Base-by-base conservation (phyloP, 2,888 invertebrate species). In the Fragum fragum region DNA sequence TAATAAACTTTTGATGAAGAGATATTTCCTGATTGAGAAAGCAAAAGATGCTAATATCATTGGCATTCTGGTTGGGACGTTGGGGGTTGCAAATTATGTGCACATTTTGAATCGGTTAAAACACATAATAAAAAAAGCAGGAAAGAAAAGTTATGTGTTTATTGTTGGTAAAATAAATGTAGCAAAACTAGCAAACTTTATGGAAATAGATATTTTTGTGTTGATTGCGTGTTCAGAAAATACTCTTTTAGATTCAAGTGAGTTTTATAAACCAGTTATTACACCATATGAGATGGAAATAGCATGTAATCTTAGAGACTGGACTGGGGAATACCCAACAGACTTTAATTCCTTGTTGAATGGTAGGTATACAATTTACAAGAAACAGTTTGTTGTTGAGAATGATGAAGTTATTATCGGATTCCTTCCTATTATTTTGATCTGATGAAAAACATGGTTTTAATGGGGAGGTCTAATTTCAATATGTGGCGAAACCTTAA, bases 111-210 rank as follows among this genome's bases (percentile, higher is more conserved):
- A 95, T n/a, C 96, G 97, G 76, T 95, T 98, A 88, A 97, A 97
- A 93, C 94, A 95, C 72, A 95, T 98, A 72, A 96, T 98, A 53
- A 96, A 96, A 90, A 94, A 95, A 1, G 96, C 97, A 76, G 97
- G 97, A 0, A 98, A 98, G 93, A 98, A 98, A 93, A 97, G 97
- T 85, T 99, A 99, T 92, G 97, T 98, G 63, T 96, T 99, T 75
- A 97, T 97, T 29, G 97, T 99, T 73, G 99, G 99, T 6, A 98
- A 98, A 94, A 97, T 98, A 2, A 99, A 98, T 95, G 97, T 97
- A 16, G 97, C 98, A 0, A 99, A 99, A 94, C 95, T 99, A 81
- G 98, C 98, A 0, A 99, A 99, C 95, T 98, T 99, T 94, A 96
- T 97, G 75, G 98, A 98, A 76, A 93, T 99, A 85, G 99, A 99